Percentiles rank a stretch among this genome's conserved stretches.
Evolutionary conservation across 2,888 invertebrate genomes (phyloP).

Genomic region (Cryptocephalus primarius): DNA sequence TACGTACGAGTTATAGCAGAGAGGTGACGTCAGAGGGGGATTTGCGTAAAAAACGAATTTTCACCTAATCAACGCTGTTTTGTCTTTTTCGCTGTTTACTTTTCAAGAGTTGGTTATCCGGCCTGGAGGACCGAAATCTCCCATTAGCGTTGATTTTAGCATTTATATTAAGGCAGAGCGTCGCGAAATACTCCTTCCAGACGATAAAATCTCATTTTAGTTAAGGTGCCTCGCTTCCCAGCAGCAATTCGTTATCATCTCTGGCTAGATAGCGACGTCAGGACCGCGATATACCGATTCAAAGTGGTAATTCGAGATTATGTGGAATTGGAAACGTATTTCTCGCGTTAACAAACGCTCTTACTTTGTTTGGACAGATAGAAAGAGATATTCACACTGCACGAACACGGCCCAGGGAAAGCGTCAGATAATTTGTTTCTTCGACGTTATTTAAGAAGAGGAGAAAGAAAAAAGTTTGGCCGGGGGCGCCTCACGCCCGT

Average conservation of each 20-base stretch:
- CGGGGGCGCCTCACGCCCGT: too few species aligned
- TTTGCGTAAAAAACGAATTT: too few species aligned
- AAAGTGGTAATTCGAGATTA: conserved; percentile 14
- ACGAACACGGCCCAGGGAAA: conserved; percentile 3
- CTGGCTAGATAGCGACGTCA: conserved; percentile 9
- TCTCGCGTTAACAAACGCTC: conserved; percentile 9
- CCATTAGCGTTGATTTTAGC: conserved; percentile 19
- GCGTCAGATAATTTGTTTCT: conserved; percentile 5
- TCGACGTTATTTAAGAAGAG: conserved; percentile 5
- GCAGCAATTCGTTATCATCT: conserved; percentile 18
- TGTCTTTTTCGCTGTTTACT: too few species aligned
- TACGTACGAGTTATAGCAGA: too few species aligned
- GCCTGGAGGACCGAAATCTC: background rate
- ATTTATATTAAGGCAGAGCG: conserved; percentile 24
- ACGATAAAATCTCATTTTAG: conserved; percentile 22
- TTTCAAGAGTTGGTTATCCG: too few species aligned
- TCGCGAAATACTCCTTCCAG: conserved; percentile 17
- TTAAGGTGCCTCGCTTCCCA: conserved; percentile 17
- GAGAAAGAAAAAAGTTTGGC: background rate
- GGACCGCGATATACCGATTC: conserved; percentile 12
- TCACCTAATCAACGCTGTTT: too few species aligned
- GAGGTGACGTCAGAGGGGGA: too few species aligned
- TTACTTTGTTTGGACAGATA: conserved; percentile 8
- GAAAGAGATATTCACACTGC: conserved; percentile 7
- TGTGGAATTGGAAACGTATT: conserved; percentile 14